Base-by-base conservation (phyloP, 2,797 vertebrate genomes). In the Masticophis lateralis region DNA sequence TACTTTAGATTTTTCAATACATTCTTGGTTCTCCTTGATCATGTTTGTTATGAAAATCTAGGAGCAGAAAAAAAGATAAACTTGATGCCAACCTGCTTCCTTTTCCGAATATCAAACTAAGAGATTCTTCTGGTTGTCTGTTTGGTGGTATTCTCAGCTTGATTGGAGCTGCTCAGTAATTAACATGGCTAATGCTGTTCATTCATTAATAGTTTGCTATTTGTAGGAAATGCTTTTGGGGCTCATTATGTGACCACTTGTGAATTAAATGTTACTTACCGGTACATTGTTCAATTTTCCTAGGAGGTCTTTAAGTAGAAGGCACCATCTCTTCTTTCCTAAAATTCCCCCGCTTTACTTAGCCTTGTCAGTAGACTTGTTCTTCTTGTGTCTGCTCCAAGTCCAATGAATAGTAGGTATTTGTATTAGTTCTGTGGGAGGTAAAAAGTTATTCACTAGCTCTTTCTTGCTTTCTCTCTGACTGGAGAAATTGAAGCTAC, bases 1-100 rank as follows among this genome's bases (percentile, higher is more conserved):
- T 13, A 2, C 43, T 79, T 92, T 25, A 47, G 10, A 60, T 61
- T 60, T 32, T 61, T 16, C n/a, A 22, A 25, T 28, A 89, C 89
- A 43, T 28, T 16, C 1, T 89, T 88, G 43, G 79, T 57, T 0
- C 0, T 69, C 0, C 0, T 27, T 74, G 16, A 18, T 37, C 69
- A 32, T 18, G 14, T 37, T 74, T 74, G 87, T 61, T 16, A 16
- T 51, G 8, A 66, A 43, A 43, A 60, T 53, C 56, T 7, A 43
- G 87, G 3, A 37, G 20, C 18, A 14, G 18, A 47, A 12, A 83
- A 16, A 91, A 32, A 47, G 57, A 66, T 25, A 4, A 51, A 25
- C 3, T 47, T 59, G 4, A 43, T 60, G 69, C 14, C 37, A 91
- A 60, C 56, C 22, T 86, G 18, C 13, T 16, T 86, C 32, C 37